Evolutionary conservation across 2,113 vertebrate species (phyloP).

Genomic region (Aspiorhynchus laticeps): DNA sequence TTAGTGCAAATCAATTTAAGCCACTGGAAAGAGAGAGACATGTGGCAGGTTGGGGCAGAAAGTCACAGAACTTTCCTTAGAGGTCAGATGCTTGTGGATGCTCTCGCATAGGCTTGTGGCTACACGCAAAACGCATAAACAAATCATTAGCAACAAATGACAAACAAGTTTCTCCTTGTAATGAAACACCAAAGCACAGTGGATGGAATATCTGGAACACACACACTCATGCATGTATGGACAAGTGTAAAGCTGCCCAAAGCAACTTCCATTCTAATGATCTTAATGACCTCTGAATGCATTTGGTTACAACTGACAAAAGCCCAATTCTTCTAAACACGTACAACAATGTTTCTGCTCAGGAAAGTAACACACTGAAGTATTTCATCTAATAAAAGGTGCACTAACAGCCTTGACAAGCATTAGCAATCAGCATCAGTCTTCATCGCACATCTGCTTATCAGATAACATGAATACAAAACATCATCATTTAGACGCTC

Average conservation of each 20-base stretch:
- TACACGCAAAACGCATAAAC: constrained; percentile 5
- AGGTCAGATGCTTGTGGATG: not conserved
- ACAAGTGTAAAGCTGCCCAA: not conserved
- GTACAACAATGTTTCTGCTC: not conserved
- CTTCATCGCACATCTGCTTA: constrained; percentile 29
- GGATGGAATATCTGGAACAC: not conserved
- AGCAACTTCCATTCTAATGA: not conserved
- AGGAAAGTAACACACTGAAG: not conserved
- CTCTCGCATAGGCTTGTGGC: not conserved
- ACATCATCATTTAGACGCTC: not conserved
- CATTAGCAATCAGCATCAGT: constrained; percentile 9
- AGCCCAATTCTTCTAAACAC: not conserved
- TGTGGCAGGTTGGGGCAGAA: not conserved
- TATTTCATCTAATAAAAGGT: constrained; percentile 14
- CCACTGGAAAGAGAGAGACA: constrained; percentile 5
- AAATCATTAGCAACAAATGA: constrained; percentile 15
- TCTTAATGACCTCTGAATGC: constrained; percentile 4
- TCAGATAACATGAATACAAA: constrained; percentile 22
- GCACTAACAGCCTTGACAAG: constrained; percentile 10
- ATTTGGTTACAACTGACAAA: not conserved
- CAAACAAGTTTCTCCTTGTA: constrained; percentile 1
- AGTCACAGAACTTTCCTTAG: not conserved
- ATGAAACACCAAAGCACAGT: not conserved
- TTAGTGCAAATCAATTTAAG: not conserved
- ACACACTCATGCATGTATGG: not conserved